Base-by-base conservation (phyloP, 2,888 invertebrate genomes). In the Hofmannophila pseudospretella region DNA sequence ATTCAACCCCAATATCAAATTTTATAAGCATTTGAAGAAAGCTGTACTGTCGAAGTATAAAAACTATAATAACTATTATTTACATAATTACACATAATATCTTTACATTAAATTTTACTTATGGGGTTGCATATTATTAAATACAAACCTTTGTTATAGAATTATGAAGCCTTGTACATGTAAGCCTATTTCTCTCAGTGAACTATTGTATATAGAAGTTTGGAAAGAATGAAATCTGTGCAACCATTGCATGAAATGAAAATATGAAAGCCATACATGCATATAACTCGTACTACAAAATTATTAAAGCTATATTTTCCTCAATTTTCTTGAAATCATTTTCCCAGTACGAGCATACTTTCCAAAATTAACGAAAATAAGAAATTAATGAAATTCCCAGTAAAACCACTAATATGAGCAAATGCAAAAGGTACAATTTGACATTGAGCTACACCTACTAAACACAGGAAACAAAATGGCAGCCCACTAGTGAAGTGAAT, bases 401-500 rank as follows among this genome's bases (percentile, higher is more conserved):
- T 42, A 13, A 27, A 42, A 45, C 38, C 34, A 45, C 48, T 44
- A 61, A 48, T 56, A 56, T 76, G 69, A 78, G 74, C 76, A 80
- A 79, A 76, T 77, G 73, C 72, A 73, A 67, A 60, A 64, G 68
- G 69, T 77, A 73, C 66, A 66, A 59, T 58, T 57, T 52, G 40
- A 63, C 45, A 60, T 67, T 72, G 66, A 74, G 68, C 69, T 36
- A 36, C 16, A 27, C 34, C 31, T 38, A 27, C 8, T 25, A 23
- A 39, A 27, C 29, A 33, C 29, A 29, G 10, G n/a, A n/a, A n/a
- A n/a, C n/a, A n/a, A n/a, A n/a, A n/a, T n/a, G n/a, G n/a, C n/a
- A n/a, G n/a, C n/a, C n/a, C n/a, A n/a, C 31, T 38, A 27, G 7
- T 25, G 19, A 39, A 27, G 30, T 35, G 29, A 29, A 13, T n/a